A percentile compares a stretch with the other conserved stretches of the same genome.
Evolutionary conservation across 1,140 invertebrate genomes (phyloP).

Genomic region (Propsilocerus akamusi): DNA sequence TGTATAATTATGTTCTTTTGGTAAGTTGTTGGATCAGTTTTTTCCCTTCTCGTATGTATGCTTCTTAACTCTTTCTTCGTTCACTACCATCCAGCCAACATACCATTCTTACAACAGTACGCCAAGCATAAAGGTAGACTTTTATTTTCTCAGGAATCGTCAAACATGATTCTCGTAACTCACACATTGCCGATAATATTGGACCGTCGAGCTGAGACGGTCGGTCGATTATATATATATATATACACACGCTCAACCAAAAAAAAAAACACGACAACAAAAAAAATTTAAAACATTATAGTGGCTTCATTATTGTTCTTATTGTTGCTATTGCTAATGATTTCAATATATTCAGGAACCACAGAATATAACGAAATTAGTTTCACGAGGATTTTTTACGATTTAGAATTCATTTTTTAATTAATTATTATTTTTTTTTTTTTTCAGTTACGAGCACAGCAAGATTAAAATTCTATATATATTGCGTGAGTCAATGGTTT

Average conservation of each 20-base stretch:
- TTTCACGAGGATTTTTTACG: too few species aligned
- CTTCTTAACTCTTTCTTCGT: neutral
- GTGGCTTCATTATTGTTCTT: neutral
- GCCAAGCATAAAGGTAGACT: neutral
- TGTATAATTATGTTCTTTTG: conserved; percentile 3
- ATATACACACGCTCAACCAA: too few species aligned
- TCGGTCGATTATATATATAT: too few species aligned
- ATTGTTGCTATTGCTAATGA: neutral
- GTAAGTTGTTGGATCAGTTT: conserved; percentile 3
- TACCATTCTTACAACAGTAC: neutral
- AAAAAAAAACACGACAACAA: too few species aligned
- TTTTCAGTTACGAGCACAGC: too few species aligned
- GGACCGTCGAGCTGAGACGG: too few species aligned
- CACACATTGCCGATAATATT: neutral
- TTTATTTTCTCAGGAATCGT: conserved; percentile 3
- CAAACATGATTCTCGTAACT: conserved; percentile 1
- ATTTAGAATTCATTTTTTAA: too few species aligned
- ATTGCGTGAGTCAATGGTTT: too few species aligned
- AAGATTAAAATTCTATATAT: too few species aligned
- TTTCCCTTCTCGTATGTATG: neutral
- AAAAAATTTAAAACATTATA: conserved; percentile 1
- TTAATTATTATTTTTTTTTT: too few species aligned
- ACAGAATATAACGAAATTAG: neutral
- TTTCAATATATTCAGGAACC: neutral
- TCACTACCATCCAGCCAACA: neutral